Conservation (phyloP, 2,888 invertebrate genomes). For the Parnassius glacialis region DNA sequence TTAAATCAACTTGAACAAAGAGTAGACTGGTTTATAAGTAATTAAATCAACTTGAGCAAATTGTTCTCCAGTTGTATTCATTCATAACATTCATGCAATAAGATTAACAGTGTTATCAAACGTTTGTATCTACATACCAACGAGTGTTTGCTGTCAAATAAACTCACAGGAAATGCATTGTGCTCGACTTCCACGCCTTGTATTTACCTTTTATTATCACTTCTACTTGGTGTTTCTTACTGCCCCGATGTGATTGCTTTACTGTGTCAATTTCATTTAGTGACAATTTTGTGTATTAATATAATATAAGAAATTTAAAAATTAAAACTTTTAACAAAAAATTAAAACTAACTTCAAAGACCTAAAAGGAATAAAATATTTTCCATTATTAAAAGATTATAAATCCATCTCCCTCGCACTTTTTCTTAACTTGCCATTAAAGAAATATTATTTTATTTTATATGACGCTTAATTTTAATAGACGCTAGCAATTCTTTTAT, state of each 20-base stretch:
- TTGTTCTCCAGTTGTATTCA: neutral
- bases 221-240: conserved; percentile 6
- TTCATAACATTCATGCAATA: conserved; percentile 1
- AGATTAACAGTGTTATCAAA: conserved; percentile 10
- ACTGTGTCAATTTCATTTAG: conserved; percentile 6
- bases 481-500: no score
- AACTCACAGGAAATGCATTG: conserved; percentile 18
- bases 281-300: neutral
- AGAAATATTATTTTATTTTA: no score
- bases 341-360: no score
- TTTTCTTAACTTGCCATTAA: no score
- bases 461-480: no score
- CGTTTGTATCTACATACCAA: conserved; percentile 8
- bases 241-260: conserved; percentile 3
- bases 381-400: no score
- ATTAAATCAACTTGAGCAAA: neutral
- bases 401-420: no score
- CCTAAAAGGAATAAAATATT: no score
- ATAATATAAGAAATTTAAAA: no score
- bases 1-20: no score
- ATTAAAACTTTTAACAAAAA: no score
- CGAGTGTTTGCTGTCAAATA: conserved; percentile 18
- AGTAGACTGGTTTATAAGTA: no score
- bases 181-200: neutral
- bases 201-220: conserved; percentile 24